phyloP scores from a whole-genome alignment of 2,888 invertebrate species.

The Psylliodes chrysocephalus region DNA sequence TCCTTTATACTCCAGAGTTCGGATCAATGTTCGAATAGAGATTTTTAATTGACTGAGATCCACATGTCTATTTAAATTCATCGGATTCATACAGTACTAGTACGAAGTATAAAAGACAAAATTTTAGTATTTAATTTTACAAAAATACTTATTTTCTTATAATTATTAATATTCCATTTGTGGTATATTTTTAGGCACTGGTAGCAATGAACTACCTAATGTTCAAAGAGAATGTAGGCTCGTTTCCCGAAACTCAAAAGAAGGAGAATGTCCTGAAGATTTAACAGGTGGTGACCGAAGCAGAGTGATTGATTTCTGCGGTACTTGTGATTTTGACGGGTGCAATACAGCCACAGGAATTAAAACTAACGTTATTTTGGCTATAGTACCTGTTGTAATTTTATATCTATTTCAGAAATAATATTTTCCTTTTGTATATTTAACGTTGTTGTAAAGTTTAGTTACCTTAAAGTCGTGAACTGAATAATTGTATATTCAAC shows the following conservation, averaged over 20 bases:
- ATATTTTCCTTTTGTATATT: not conserved
- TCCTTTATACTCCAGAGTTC: too few relatives aligned
- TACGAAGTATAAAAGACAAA: too few relatives aligned
- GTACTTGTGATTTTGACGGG: slow-evolving; percentile 47
- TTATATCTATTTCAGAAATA: not conserved
- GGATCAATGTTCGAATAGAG: too few relatives aligned
- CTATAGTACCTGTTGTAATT: not conserved
- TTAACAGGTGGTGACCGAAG: slow-evolving; percentile 24
- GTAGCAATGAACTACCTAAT: slow-evolving; percentile 36
- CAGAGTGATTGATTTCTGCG: slow-evolving; percentile 42
- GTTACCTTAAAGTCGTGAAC: not conserved
- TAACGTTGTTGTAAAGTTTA: not conserved
- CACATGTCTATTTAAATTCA: too few relatives aligned
- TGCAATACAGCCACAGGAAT: slow-evolving; percentile 43
- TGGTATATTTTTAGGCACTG: slow-evolving; percentile 38
- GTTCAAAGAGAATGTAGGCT: slow-evolving; percentile 48
- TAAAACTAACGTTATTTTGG: slow-evolving; percentile 25
- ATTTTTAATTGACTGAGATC: too few relatives aligned
- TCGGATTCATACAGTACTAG: too few relatives aligned
- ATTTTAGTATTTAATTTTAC: too few relatives aligned
- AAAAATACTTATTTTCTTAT: too few relatives aligned
- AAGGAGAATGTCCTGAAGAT: slow-evolving; percentile 49
- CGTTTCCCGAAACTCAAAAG: slow-evolving; percentile 38
- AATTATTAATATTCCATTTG: too few relatives aligned
- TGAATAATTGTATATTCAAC: too few relatives aligned